phyloP scores from a whole-genome alignment of 2,113 vertebrate genomes.

The Scophthalmus maximus region DNA sequence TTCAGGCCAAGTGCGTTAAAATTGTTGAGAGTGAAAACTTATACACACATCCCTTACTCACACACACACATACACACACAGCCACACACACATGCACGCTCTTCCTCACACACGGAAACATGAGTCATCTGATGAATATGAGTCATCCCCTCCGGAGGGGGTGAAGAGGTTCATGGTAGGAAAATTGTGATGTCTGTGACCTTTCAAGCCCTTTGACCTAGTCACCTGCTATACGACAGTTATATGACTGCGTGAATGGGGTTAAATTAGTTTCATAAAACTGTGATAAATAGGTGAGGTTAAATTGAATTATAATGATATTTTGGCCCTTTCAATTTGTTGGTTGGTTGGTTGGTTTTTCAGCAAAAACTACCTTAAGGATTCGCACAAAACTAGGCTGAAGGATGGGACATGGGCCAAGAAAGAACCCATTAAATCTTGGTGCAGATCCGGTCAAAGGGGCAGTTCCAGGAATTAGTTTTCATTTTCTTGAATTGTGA shows the following conservation, averaged over 20 bases:
- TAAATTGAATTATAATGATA: too few species aligned
- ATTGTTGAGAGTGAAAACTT: conserved; percentile 35
- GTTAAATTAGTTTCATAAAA: too few species aligned
- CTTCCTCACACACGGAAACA: conserved; percentile 13
- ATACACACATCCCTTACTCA: not conserved
- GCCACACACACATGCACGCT: conserved; percentile 6
- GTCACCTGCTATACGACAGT: conserved; percentile 29
- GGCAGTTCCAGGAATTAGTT: too few species aligned
- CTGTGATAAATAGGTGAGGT: too few species aligned
- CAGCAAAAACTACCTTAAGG: too few species aligned
- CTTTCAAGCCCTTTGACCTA: conserved; percentile 27
- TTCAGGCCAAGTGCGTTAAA: conserved; percentile 78
- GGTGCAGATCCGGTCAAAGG: too few species aligned
- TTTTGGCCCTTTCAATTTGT: too few species aligned
- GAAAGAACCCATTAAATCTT: too few species aligned
- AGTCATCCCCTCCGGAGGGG: conserved; percentile 56
- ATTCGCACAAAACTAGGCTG: too few species aligned
- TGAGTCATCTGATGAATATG: conserved; percentile 66
- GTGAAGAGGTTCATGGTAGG: conserved; percentile 37
- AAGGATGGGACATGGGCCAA: too few species aligned
- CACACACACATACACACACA: not conserved
- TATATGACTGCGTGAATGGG: not conserved
- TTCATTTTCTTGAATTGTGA: too few species aligned
- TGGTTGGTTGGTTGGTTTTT: too few species aligned
- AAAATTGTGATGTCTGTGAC: conserved; percentile 45